A percentile compares a stretch with the other conserved stretches of the same genome.
These are phyloP conservation scores for Leptinotarsa tumamoca DNA, from an alignment of 2,888 invertebrate species.

Conservation along the genomic window DNA sequence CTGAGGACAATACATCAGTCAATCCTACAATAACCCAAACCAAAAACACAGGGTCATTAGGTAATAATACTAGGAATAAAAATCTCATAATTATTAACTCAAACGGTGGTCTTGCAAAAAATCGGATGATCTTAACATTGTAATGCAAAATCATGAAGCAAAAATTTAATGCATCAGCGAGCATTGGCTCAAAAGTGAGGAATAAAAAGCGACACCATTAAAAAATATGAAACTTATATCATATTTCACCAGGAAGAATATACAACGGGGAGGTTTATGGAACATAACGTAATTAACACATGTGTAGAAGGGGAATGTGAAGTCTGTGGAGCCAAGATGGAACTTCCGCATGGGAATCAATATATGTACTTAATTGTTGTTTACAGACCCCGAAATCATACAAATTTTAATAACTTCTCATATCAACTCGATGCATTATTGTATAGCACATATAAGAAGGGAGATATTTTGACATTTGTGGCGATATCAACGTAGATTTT, in stretches of 20 bases:
- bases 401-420: conserved; percentile 7
- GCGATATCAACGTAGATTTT: not conserved
- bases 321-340: conserved; percentile 15
- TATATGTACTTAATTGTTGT: conserved; percentile 17
- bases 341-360: conserved; percentile 6
- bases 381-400: conserved; percentile 11
- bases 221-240: conserved; percentile 14
- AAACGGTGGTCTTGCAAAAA: too few relatives aligned
- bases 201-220: not conserved
- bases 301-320: not conserved
- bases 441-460: conserved; percentile 3
- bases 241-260: not conserved
- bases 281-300: conserved; percentile 7
- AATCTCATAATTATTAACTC: too few relatives aligned
- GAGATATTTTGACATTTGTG: not conserved
- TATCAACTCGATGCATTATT: conserved; percentile 13
- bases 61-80: too few relatives aligned
- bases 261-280: not conserved
- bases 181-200: conserved; percentile 8
- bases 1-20: too few relatives aligned
- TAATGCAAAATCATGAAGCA: too few relatives aligned
- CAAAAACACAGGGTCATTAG: too few relatives aligned
- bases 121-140: too few relatives aligned
- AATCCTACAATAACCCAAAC: too few relatives aligned
- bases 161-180: not conserved